Percentiles rank a stretch among this genome's conserved stretches.
Evolutionary conservation across 2,888 invertebrate species (phyloP).

Genomic region (Cataglyphis albicans): DNA sequence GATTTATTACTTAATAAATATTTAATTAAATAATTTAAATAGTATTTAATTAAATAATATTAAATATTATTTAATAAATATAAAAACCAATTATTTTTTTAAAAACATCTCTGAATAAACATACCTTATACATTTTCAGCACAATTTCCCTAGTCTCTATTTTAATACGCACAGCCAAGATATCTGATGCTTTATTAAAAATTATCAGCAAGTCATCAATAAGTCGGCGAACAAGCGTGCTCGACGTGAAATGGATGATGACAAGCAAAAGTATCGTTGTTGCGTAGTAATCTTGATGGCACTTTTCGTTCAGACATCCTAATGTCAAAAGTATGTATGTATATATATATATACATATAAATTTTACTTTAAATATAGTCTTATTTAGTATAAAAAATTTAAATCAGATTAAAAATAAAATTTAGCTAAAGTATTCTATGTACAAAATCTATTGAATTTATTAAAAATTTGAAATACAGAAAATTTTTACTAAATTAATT

Average conservation of each 20-base stretch:
- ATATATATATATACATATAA: not conserved
- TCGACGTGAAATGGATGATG: slow-evolving; percentile 44
- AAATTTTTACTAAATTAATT: not conserved
- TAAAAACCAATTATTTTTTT: not conserved
- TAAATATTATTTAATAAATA: not conserved
- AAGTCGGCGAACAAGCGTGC: slow-evolving; percentile 71
- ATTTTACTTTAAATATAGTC: too few relatives aligned
- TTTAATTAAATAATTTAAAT: too few relatives aligned
- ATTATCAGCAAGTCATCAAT: slow-evolving; percentile 56
- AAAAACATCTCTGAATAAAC: not conserved
- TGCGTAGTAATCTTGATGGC: slow-evolving; percentile 46
- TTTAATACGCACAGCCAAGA: not conserved
- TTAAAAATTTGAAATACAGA: not conserved
- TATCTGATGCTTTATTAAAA: not conserved
- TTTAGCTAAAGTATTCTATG: not conserved
- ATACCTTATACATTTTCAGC: not conserved
- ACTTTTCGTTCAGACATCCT: slow-evolving; percentile 40
- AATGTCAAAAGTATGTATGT: not conserved
- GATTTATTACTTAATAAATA: not conserved
- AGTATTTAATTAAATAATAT: too few relatives aligned
- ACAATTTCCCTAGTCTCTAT: not conserved
- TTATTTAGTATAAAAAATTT: too few relatives aligned
- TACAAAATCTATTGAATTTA: not conserved
- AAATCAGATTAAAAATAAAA: not conserved
- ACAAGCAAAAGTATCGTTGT: slow-evolving; percentile 25